These are phyloP conservation scores for Euwallacea similis DNA, from an alignment of 1,140 invertebrate species.

Conservation along the genomic window DNA sequence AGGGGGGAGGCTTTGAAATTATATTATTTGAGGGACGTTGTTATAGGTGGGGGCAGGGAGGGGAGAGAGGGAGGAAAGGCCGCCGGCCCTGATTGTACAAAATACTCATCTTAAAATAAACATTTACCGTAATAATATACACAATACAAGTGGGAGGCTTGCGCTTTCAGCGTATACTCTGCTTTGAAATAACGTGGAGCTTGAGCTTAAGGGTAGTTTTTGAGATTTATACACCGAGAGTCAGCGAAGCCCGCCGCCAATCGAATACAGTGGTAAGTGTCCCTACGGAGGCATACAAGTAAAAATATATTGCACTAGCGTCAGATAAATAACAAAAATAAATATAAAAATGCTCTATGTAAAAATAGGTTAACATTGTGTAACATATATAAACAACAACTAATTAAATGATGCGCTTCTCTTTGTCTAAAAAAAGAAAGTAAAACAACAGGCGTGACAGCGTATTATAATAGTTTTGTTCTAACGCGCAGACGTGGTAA, in stretches of 20 bases:
- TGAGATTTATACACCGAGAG: not conserved
- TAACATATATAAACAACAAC: conserved; percentile 33
- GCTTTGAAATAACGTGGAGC: not conserved
- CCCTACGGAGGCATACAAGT: conserved; percentile 18
- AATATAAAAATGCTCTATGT: conserved; percentile 46
- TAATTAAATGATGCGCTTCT: conserved; percentile 19
- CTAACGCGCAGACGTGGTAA: too few relatives aligned
- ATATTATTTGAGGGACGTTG: conserved; percentile 7
- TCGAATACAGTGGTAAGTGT: conserved; percentile 9
- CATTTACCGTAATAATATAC: not conserved
- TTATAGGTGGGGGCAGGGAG: not conserved
- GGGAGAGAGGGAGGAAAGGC: not conserved
- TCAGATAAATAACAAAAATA: conserved; percentile 42
- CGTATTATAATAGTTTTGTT: too few relatives aligned
- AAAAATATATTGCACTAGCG: conserved; percentile 40
- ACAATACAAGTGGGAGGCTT: not conserved
- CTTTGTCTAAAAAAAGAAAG: conserved; percentile 2
- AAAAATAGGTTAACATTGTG: conserved; percentile 43
- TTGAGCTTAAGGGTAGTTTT: conserved; percentile 1
- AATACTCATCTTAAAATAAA: not conserved
- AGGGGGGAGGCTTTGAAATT: not conserved
- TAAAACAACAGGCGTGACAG: not conserved
- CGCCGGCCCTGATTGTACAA: not conserved
- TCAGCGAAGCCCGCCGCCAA: not conserved
- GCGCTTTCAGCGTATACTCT: not conserved